A percentile compares a stretch with the other conserved stretches of the same genome.
Evolutionary conservation across 2,888 invertebrate genomes (phyloP).

Genomic region (Ophonus ardosiacus): DNA sequence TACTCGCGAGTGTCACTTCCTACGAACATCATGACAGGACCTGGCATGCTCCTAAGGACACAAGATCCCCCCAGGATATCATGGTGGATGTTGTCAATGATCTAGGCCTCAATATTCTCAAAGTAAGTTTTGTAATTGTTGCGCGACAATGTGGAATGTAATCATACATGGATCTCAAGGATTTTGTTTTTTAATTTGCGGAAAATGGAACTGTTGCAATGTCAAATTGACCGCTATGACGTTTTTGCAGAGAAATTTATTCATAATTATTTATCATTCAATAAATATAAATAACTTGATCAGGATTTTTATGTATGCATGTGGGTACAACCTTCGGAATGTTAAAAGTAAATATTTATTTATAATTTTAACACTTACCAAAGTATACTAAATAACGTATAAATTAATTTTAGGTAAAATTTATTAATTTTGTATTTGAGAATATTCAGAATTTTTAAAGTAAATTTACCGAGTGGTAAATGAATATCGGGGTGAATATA

Average conservation of each 20-base stretch:
- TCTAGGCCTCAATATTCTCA: conserved; percentile 83
- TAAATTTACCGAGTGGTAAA: too few relatives aligned
- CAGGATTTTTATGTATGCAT: neutral
- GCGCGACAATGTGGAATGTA: conserved; percentile 27
- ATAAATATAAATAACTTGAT: conserved; percentile 25
- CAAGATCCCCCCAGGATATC: conserved; percentile 81
- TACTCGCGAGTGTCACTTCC: neutral
- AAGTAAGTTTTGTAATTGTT: conserved; percentile 73
- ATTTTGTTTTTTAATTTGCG: conserved; percentile 29
- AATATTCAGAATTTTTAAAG: too few relatives aligned
- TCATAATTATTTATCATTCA: conserved; percentile 35
- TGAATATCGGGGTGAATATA: too few relatives aligned
- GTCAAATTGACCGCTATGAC: conserved; percentile 11
- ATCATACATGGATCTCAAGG: conserved; percentile 39
- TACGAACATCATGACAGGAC: conserved; percentile 29
- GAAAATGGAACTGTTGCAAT: conserved; percentile 30
- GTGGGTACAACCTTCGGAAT: neutral
- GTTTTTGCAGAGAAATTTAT: conserved; percentile 29
- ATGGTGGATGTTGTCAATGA: conserved; percentile 90
- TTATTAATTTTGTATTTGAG: too few relatives aligned
- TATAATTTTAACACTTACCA: neutral
- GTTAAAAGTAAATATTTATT: neutral
- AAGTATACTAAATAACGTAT: neutral
- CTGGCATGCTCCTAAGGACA: conserved; percentile 58
- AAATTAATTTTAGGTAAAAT: neutral